Evolutionary conservation across 64 coral and sea anemone species (phyloP).

Genomic region (Pachyseris speciosa): DNA sequence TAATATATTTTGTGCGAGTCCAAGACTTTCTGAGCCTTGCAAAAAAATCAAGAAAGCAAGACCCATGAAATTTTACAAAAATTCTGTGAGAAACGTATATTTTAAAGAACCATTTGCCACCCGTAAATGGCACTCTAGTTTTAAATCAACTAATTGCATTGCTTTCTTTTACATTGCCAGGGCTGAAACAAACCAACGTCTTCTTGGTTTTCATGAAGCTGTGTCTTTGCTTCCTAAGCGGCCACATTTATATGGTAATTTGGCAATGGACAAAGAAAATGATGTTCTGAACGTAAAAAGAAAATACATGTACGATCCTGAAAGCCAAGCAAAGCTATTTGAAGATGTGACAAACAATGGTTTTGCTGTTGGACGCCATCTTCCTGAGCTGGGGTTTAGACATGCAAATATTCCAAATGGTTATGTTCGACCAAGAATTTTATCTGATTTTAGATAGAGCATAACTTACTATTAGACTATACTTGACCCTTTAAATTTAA

Average conservation of each 20-base stretch:
- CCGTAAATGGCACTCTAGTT: neutral
- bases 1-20: too few species aligned
- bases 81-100: too few species aligned
- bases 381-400: conserved; percentile 26
- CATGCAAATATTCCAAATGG: conserved; percentile 27
- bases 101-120: too few species aligned
- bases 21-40: too few species aligned
- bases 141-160: neutral
- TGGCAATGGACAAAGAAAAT: conserved; percentile 73
- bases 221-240: neutral
- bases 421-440: conserved; percentile 43
- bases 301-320: conserved; percentile 32
- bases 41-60: too few species aligned
- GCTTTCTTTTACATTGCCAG: neutral
- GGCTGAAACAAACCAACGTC: conserved; percentile 11
- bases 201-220: conserved; percentile 22
- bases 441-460: conserved; percentile 47
- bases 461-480: too few species aligned
- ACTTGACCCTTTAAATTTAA: too few species aligned
- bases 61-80: too few species aligned
- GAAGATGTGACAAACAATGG: conserved; percentile 28
- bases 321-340: neutral
- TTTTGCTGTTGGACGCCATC: conserved; percentile 7
- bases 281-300: conserved; percentile 36
- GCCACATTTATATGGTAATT: conserved; percentile 13